Evolutionary conservation across 2,797 vertebrate genomes (phyloP), one percentile per base, ranked within the genome.

Genomic region (Lagorchestes hirsutus): DNA sequence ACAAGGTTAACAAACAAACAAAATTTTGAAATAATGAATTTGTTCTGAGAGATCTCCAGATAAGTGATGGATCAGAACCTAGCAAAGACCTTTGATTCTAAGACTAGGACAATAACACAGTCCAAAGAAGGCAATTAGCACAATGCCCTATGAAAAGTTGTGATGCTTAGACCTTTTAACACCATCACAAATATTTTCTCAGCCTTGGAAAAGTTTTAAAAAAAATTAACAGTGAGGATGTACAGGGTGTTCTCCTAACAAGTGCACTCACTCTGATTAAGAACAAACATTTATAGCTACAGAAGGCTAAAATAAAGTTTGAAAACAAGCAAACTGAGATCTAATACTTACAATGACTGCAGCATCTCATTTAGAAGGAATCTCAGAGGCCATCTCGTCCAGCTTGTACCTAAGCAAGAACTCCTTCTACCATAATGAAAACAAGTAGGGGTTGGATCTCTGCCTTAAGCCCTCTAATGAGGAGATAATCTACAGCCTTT

Each of bases 271-370:
- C 28, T 34, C 93, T 93, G 93, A 92, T 95, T 94, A 90, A 91
- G 94, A 96, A 93, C 94, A 96, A 96, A 92, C 74, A 95, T 96
- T 98, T 97, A 96, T 95, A 97, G 92, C 90, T 16, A 93, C 34
- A 91, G 92, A 29, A 93, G 62, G 55, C 93, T 94, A 95, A 95
- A 96, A 96, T 95, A 97, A 96, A 96, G 91, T 94, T 97, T 96
- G 94, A 92, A 96, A 92, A 94, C 40, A 62, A 93, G 87, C 90
- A 97, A 96, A 93, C 29, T 54, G 5, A 95, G 29, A 9, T 54
- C 94, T 91, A 54, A 50, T 91, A 91, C 92, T 87, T 59, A 94
- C 24, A 67, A 67, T 92, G 91, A 93, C 58, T 94, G 0, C 0
- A 50, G 24, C 46, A 87, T 87, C 24, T 12, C 74, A 87, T 50